phyloP scores from a whole-genome alignment of 2,888 invertebrate genomes.

The Plebejus anna region DNA sequence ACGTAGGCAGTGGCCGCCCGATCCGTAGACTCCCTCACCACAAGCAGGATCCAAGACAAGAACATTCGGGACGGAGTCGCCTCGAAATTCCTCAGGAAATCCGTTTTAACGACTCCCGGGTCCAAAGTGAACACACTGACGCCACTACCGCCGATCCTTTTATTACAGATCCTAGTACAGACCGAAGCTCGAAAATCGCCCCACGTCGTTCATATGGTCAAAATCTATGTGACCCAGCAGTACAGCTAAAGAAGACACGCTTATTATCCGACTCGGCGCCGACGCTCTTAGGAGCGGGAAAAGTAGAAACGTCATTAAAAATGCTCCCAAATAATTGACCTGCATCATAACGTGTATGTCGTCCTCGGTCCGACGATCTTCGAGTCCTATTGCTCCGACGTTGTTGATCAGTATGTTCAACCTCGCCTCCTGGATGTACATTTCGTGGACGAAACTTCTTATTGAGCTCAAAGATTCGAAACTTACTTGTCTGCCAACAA shows the following conservation, averaged over 20 bases:
- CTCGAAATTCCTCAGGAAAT: conserved; percentile 83
- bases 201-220: conserved; percentile 85
- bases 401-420: conserved; percentile 70
- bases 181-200: conserved; percentile 78
- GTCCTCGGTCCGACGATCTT: conserved; percentile 76
- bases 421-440: conserved; percentile 66
- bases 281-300: conserved; percentile 55
- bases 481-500: conserved; percentile 63
- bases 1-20: conserved; percentile 56
- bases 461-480: conserved; percentile 74
- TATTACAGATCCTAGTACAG: conserved; percentile 73
- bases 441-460: conserved; percentile 78
- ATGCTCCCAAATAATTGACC: conserved; percentile 66
- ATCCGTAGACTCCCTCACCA: conserved; percentile 48
- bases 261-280: conserved; percentile 58
- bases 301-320: conserved; percentile 58
- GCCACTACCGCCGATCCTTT: conserved; percentile 60
- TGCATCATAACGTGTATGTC: conserved; percentile 82
- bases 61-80: conserved; percentile 42
- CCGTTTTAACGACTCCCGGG: conserved; percentile 89
- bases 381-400: conserved; percentile 67
- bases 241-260: conserved; percentile 77
- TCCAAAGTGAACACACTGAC: conserved; percentile 90
- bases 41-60: conserved; percentile 46
- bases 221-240: conserved; percentile 84